Evolutionary conservation across 2,797 vertebrate species (phyloP).

Genomic region (Falco naumanni): DNA sequence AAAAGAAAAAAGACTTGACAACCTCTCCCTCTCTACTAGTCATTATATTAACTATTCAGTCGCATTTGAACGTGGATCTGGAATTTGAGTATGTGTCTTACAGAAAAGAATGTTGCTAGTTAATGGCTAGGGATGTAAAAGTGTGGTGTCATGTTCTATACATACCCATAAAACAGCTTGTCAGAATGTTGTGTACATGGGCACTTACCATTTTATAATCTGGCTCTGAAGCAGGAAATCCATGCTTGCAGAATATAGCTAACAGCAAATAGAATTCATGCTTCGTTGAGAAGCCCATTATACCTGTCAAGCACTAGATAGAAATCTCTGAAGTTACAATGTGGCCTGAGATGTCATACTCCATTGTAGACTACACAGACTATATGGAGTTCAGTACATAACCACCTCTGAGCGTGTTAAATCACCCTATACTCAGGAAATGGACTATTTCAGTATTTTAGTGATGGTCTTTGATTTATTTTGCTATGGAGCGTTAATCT

Average conservation of each 20-base stretch:
- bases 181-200: not conserved
- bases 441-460: not conserved
- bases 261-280: not conserved
- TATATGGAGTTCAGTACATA: not conserved
- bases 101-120: not conserved
- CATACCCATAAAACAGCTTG: not conserved
- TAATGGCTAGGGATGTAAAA: not conserved
- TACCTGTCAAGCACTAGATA: not conserved
- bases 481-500: not conserved
- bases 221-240: not conserved
- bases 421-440: not conserved
- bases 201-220: not conserved
- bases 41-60: not conserved
- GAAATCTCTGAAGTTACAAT: not conserved
- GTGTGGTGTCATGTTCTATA: not conserved
- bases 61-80: not conserved
- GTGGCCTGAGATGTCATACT: not conserved
- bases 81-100: not conserved
- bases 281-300: constrained; percentile 1
- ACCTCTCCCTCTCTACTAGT: not conserved
- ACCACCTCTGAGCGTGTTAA: not conserved
- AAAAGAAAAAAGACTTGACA: not conserved
- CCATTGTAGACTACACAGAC: not conserved
- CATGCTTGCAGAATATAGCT: not conserved
- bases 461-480: not conserved